These are phyloP conservation scores for Parthenolecanium corni DNA, from an alignment of 2,888 invertebrate genomes.

Conservation along the genomic window DNA sequence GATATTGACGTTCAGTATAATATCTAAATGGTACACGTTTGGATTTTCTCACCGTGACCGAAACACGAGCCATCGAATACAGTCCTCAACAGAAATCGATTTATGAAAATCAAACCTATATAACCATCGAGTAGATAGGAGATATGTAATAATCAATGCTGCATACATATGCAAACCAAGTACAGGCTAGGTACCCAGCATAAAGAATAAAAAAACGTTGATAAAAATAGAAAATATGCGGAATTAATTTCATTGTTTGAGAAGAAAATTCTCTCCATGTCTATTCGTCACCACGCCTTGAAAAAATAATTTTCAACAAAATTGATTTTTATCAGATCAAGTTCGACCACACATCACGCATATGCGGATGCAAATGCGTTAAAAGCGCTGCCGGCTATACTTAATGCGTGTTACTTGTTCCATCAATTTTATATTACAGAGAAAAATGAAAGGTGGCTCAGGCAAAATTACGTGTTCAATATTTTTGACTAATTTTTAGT, in stretches of 20 bases:
- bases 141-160: no score
- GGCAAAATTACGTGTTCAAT: not conserved
- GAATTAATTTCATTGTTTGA: slow-evolving; percentile 9
- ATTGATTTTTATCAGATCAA: slow-evolving; percentile 12
- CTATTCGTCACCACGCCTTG: not conserved
- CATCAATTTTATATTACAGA: no score
- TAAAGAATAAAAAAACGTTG: no score
- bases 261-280: not conserved
- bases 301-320: not conserved
- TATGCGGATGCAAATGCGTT: not conserved
- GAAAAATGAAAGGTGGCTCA: not conserved
- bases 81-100: no score
- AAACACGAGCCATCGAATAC: no score
- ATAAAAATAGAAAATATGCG: not conserved
- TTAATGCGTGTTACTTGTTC: not conserved
- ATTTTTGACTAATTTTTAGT: slow-evolving; percentile 6
- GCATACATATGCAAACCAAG: no score
- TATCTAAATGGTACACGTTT: no score
- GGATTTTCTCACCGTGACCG: no score
- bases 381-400: not conserved
- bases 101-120: no score
- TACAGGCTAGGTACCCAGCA: no score
- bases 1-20: no score
- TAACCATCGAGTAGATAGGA: no score
- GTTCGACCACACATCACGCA: slow-evolving; percentile 4